Evolutionary conservation across 1,140 invertebrate species (phyloP), one percentile per base, ranked within the genome.

Genomic region (Dendrolimus kikuchii): DNA sequence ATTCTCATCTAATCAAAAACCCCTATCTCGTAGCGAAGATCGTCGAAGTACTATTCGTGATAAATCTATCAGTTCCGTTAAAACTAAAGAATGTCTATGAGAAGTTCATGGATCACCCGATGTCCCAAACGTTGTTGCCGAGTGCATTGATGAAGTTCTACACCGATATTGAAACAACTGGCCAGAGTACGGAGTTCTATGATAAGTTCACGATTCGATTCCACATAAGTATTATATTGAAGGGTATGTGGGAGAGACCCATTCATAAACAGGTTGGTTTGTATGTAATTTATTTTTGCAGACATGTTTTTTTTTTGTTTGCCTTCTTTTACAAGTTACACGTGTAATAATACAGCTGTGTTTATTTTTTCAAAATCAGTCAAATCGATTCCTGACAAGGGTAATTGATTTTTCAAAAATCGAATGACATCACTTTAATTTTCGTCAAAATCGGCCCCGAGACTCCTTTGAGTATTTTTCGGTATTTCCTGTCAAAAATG

Each of bases 121-220:
- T 99, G 63, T 95, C 96, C 3, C 92, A 94, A 62, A 92, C 92
- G 7, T 88, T 92, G 55, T 84, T 99, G 41, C 94, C 96, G 0
- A 93, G 96, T 50, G 92, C 94, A 9, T 89, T 99, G 0, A 98
- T 99, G 96, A 97, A 97, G 85, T 99, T 99, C 86, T 99, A 99
- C 83, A 97, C 97, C 67, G 97, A 99, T 75, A 96, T 99, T 41
- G 98, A 99, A 88, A 96, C 96, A 4, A 99, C 97, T 7, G 98
- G 98, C 23, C 95, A 98, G 49, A 97, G 94, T 79, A 97, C 95
- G 43, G 98, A 99, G 84, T 99, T 99, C 87, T 99, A 99, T 77
- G 98, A 99, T 86, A 99, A 99, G 88, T 99, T 99, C 81, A 97
- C 96, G 7, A 99, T 99, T 73, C 92, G 90, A 59, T 99, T 99